Evolutionary conservation across 1,140 invertebrate genomes (phyloP), one percentile per base, ranked within the genome.

Genomic region (Dendrolimus punctatus): DNA sequence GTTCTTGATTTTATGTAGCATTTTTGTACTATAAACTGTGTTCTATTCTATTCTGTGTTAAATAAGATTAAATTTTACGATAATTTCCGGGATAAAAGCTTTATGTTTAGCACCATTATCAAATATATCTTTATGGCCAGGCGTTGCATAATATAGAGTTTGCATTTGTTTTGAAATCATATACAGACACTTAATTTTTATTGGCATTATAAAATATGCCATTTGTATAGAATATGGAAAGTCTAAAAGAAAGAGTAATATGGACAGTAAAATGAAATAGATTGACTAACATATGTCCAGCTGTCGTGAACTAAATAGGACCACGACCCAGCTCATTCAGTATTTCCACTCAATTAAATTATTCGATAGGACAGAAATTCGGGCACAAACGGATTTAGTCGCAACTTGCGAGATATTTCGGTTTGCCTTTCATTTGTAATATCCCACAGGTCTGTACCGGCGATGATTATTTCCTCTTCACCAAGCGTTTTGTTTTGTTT

Each of bases 341-440:
- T 68, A 68, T 71, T 71, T 78, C 66, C 67, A 68, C 62, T 69
- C 70, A 71, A 79, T 75, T 75, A 71, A 75, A 64, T 66, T 38
- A 64, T 54, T 66, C 66, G 66, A 71, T 73, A 70, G 64, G 65
- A 76, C 58, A 67, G 72, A 76, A 75, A 71, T 59, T 66, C 59
- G 66, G 64, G 69, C 50, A 56, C 63, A 66, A 60, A 62, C 61
- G 62, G 72, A 79, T 75, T 75, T 73, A 76, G 76, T 76, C 70
- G 72, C 55, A 65, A 23, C 23, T 23, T 23, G 23, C 23, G 23
- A 71, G 66, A 68, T 71, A 74, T 71, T 75, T 68, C 53, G 65
- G 68, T 64, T 73, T 70, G 58, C 56, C 66, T 68, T 73, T 76
- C 70, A 72, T 73, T 70, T 73, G 76, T 75, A 75, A 72, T 76